Evolutionary conservation across 2,888 invertebrate species (phyloP), one percentile per base, ranked within the genome.

Genomic region (Diarsia rubi): DNA sequence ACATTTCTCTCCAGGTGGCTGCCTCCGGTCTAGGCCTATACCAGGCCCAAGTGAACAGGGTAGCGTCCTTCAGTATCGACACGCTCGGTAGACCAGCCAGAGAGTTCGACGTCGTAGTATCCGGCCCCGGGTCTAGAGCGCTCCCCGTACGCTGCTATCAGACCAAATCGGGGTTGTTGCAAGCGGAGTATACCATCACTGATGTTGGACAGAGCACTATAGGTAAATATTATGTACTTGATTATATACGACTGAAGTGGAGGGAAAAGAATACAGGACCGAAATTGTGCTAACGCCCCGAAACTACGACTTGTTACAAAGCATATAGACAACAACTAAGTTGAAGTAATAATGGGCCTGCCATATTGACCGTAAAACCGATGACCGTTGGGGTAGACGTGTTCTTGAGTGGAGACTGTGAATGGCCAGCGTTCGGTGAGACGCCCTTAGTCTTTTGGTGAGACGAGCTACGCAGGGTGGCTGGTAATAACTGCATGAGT

Each of bases 141-240:
- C 97, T 99, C 60, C 98, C 99, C 0, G 99, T 99, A 5, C 93
- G 99, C 75, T 99, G 99, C 91, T 99, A 99, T 93, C 99, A 99
- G 92, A 99, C 99, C 79, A 98, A 99, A 90, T 99, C 99, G 79
- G 99, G 99, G 3, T 98, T 99, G 90, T 97, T 99, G 73, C 98
- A 99, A 92, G 99, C 99, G 0, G 99, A 99, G 94, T 99, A 98
- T 94, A 98, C 98, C 24, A 98, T 98, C 47, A 98, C 98, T 76
- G 98, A 98, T 90, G 97, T 98, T 42, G 98, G 98, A 65, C 97
- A 97, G 84, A 97, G 97, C 87, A 96, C 97, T 64, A 97, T 97
- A 86, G 97, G 98, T 70, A 42, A 16, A 21, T 47, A 45, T 47
- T 47, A 45, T 47, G 5, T 11, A 16, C 0, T 45, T 66, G 2